These are phyloP conservation scores for Ochotona curzoniae DNA, from an alignment of 2,113 vertebrate genomes.

Conservation along the genomic window DNA sequence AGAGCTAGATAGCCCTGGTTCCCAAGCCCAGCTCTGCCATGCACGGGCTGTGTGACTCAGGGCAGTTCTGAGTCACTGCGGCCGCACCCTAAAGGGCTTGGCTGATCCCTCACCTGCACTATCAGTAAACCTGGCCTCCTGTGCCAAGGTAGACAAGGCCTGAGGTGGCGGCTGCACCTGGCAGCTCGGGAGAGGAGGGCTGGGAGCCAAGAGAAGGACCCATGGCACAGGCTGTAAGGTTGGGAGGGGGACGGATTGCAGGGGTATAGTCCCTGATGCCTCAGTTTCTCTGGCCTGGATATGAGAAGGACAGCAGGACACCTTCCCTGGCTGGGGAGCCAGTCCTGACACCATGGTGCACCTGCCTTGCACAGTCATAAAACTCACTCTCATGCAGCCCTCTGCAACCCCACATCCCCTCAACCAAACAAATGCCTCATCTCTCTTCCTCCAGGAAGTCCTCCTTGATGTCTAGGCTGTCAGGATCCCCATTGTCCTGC, in stretches of 20 bases:
- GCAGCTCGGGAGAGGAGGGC: background rate
- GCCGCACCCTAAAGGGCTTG: too few relatives aligned
- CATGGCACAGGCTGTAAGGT: too few relatives aligned
- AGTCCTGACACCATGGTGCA: background rate
- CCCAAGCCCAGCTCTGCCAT: background rate
- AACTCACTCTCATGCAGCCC: background rate
- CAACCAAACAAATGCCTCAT: background rate
- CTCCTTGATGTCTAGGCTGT: background rate
- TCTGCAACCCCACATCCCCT: background rate
- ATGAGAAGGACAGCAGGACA: background rate
- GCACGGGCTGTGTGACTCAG: background rate
- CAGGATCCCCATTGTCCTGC: background rate
- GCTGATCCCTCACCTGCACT: background rate
- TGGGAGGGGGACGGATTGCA: background rate
- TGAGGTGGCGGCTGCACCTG: background rate
- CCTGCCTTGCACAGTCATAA: background rate
- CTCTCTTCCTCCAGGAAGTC: conserved; percentile 9
- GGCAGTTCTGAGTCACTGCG: background rate
- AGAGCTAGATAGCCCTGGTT: background rate
- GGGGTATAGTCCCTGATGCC: background rate
- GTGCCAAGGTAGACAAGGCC: background rate
- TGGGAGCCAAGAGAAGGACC: too few relatives aligned
- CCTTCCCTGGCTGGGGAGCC: background rate
- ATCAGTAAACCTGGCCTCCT: background rate
- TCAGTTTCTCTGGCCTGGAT: background rate